Evolutionary conservation across 2,113 vertebrate species (phyloP), one percentile per base, ranked within the genome.

Genomic region (Corvus hawaiiensis): DNA sequence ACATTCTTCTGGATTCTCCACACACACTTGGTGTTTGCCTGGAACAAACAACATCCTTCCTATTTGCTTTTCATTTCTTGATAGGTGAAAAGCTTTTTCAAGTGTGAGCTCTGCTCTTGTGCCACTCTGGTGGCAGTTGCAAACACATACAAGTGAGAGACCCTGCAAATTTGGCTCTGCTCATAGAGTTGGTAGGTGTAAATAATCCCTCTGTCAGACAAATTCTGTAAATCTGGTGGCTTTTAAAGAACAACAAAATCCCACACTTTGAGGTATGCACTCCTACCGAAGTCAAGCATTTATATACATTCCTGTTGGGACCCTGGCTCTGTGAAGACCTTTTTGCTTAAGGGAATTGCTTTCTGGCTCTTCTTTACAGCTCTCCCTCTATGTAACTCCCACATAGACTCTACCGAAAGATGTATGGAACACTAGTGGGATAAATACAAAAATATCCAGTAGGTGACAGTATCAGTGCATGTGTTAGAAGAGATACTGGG

Each of bases 1-100:
- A 22, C 51, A 33, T 13, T 33, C 13, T 55, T 55, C 21, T 64
- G 35, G 24, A 43, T 89, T 83, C 80, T 16, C 3, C 23, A 2
- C 35, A 3, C 20, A 7, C 14, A 1, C 24, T 61, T 44, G 62
- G 6, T 44, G 23, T 93, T 90, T 41, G 7, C 16, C 5, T 48
- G 49, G 81, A 84, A 89, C 52, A 20, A 30, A 4, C 5, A 13
- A 2, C 21, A 17, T 62, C 49, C 32, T 83, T 93, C 49, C 9
- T 64, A 6, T 28, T 86, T 66, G 59, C 52, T 82, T 87, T 91
- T 39, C 7, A 12, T 84, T 59, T 92, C 13, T 32, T 68, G 24
- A 3, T 44, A 98, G 98, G 98, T 17, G 79, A 98, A 93, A 98
- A 97, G 67, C 97, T 98, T 8, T 8, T 97, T 97, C 95, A 97